Conservation (phyloP, 2,888 invertebrate species). For the Conops quadrifasciatus region DNA sequence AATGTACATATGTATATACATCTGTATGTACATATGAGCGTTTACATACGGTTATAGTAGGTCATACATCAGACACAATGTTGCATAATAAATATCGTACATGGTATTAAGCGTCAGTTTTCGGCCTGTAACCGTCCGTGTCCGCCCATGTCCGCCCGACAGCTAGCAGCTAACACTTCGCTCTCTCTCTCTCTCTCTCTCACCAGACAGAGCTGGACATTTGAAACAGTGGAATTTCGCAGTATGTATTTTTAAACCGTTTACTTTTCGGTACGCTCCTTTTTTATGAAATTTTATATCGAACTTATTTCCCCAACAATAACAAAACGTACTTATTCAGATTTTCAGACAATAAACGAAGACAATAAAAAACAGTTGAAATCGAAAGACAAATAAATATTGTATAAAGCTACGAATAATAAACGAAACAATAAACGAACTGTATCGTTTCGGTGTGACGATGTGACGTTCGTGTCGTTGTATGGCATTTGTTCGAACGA, state of each 20-base stretch:
- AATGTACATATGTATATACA: no score
- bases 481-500: slow-evolving; percentile 2
- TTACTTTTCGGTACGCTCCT: not conserved
- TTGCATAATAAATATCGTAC: no score
- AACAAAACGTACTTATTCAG: slow-evolving; percentile 13
- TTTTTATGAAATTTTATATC: slow-evolving; percentile 23
- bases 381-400: no score
- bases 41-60: no score
- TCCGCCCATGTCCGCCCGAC: no score
- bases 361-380: not conserved
- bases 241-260: not conserved
- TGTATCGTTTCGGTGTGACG: not conserved
- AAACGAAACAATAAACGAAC: not conserved
- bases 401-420: slow-evolving; percentile 40
- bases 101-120: no score
- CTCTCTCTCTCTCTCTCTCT: no score
- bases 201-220: not conserved
- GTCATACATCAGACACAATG: no score
- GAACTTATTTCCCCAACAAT: slow-evolving; percentile 19
- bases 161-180: no score
- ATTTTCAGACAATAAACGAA: slow-evolving; percentile 9
- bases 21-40: no score
- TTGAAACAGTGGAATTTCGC: slow-evolving; percentile 31
- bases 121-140: no score
- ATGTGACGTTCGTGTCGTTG: slow-evolving; percentile 24